Base-by-base conservation (phyloP, 2,888 invertebrate species). In the Drosophila recens region DNA sequence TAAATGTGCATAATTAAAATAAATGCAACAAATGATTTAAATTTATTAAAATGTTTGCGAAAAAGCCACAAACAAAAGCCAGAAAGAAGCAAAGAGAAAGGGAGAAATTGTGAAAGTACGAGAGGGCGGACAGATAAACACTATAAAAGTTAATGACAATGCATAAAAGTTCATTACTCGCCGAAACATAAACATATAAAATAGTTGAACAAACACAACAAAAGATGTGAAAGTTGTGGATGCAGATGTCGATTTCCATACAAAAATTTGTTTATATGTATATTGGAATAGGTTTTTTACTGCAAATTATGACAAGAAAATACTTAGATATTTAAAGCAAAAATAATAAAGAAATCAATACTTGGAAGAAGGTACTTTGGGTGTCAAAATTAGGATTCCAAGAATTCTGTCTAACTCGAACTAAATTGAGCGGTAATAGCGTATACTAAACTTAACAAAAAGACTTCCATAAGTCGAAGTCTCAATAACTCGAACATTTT, bases 1-100 rank as follows among this genome's bases (percentile, higher is more conserved):
- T 84, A 82, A 86, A 85, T 80, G 85, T 67, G 74, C 76, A 83
- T 83, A 82, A 87, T 85, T 87, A 82, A 85, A 85, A 87, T 87
- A 87, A 85, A 85, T 86, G 85, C 85, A 87, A 84, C 87, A 85
- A 87, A 85, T 85, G 87, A 85, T 85, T 85, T 87, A 87, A 87
- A 85, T 87, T 87, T 85, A 85, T 87, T 85, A 85, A 86, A 85
- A 82, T 79, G 78, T 68, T 73, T 71, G 80, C 72, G 23, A 79
- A 65, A 73, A 71, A 67, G 38, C 48, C 61, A 38, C 58, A 38
- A 75, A 65, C 58, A 67, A 68, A 78, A 63, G 65, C 66, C 46
- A 9, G 38, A 43, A 52, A 40, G 38, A n/a, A n/a, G 36, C 46
- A 17, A 11, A 13, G 40, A 23, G 11, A 33, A 15, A 15, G 27